Percentiles rank a stretch among this genome's conserved stretches.
Conservation (phyloP, 2,888 invertebrate species). For the Yponomeuta plumbellus region DNA sequence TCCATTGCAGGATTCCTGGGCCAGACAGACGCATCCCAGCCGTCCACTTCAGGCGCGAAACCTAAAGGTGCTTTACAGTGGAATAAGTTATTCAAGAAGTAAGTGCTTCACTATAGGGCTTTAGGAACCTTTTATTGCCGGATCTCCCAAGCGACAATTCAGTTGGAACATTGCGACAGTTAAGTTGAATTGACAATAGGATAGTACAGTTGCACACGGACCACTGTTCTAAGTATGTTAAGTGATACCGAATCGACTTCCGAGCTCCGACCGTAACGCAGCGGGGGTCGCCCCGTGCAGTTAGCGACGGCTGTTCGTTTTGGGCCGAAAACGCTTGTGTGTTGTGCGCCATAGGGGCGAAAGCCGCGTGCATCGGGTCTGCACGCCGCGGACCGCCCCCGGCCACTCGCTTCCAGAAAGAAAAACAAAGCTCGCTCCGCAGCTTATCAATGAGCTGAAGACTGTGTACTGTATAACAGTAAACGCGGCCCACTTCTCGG, state of each 20-base stretch:
- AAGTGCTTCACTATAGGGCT: slow-evolving; percentile 29
- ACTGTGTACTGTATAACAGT: no score
- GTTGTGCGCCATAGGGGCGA: no score
- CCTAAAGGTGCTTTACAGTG: slow-evolving; percentile 42
- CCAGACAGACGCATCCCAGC: slow-evolving; percentile 28
- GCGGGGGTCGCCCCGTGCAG: background rate
- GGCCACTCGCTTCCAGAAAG: no score
- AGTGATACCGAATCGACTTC: background rate
- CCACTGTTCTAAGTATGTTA: background rate
- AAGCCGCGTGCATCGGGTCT: no score
- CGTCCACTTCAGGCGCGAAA: slow-evolving; percentile 30
- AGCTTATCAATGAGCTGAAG: no score
- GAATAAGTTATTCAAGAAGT: slow-evolving; percentile 61
- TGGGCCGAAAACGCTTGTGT: background rate
- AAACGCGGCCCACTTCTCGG: no score
- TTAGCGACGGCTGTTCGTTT: background rate
- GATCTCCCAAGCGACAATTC: slow-evolving; percentile 20
- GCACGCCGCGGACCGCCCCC: no score
- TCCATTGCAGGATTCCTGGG: slow-evolving; percentile 23
- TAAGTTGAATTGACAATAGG: slow-evolving; percentile 16
- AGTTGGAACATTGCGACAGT: slow-evolving; percentile 23
- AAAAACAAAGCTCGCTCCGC: no score
- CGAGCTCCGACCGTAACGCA: background rate
- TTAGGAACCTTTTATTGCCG: slow-evolving; percentile 25
- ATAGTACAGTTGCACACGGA: background rate